These are phyloP conservation scores for Phaenicophaeus curvirostris DNA, from an alignment of 2,797 vertebrate species.

Conservation along the genomic window DNA sequence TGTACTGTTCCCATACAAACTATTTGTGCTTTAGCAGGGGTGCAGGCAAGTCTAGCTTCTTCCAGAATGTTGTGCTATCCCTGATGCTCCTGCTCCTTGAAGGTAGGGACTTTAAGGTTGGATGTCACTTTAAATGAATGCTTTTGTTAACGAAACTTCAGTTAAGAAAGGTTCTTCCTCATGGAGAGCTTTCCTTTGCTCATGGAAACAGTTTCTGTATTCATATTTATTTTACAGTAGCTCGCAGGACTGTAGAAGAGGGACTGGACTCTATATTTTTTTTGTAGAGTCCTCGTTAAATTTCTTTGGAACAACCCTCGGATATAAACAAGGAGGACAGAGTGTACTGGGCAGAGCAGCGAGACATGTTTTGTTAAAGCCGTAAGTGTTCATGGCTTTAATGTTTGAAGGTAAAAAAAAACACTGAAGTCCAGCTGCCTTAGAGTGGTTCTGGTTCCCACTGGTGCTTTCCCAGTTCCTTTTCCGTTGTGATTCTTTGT, in stretches of 20 bases:
- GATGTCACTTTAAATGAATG: neutral
- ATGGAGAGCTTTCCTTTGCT: neutral
- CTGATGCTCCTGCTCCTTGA: neutral
- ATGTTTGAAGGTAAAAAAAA: neutral
- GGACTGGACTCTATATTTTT: neutral
- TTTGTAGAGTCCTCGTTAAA: neutral
- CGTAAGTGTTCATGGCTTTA: neutral
- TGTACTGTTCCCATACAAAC: neutral
- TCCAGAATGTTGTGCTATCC: neutral
- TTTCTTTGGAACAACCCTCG: conserved; percentile 11
- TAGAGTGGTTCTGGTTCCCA: neutral
- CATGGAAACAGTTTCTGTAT: neutral
- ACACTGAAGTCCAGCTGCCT: neutral
- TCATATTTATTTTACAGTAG: conserved; percentile 21
- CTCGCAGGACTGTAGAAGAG: neutral
- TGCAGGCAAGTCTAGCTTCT: neutral
- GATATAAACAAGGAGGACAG: conserved; percentile 24
- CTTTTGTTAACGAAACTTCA: neutral
- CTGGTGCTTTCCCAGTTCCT: neutral
- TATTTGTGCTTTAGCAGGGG: neutral
- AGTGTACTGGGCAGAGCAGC: conserved; percentile 40
- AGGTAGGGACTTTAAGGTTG: neutral
- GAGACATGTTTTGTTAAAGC: conserved; percentile 19
- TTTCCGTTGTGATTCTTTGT: neutral
- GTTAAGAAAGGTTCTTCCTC: neutral